Base-by-base conservation (phyloP, 2,888 invertebrate genomes). In the Apamea epomidion region DNA sequence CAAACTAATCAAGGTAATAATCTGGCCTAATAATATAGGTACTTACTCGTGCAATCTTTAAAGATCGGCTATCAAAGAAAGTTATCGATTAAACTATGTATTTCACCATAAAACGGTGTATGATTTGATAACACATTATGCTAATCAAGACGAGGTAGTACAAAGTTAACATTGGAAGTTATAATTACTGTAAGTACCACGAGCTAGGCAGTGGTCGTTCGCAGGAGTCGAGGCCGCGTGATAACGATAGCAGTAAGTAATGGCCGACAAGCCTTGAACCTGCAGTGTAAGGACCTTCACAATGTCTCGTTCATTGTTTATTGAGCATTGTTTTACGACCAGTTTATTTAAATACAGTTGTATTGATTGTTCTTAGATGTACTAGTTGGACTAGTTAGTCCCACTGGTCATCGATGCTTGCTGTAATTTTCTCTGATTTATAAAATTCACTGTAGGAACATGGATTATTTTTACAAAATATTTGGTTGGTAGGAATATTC, bases 191-290 rank as follows among this genome's bases (percentile, higher is more conserved):
- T 62, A 82, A 32, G 54, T 58, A 74, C 74, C 60, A 77, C 74
- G 67, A 86, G 80, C 70, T 85, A 78, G 75, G 85, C 82, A 86
- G 89, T 90, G 90, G 89, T 89, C 88, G 88, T 84, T 78, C 87
- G 84, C 82, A 71, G 67, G 78, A 85, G 81, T 62, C 77, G 85
- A 91, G 92, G 91, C 86, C 88, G 89, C 88, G 89, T 92, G 94
- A 94, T 95, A 94, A 92, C 91, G 94, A 94, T 94, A 95, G 91
- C 90, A 90, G 88, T 92, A 93, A 95, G 91, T 94, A 92, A 94
- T 92, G 91, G 88, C 91, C 91, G 90, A 84, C 92, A 91, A 94
- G 92, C 96, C 96, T 96, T 96, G 96, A 96, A 95, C 96, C 93
- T 93, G 89, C 90, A 90, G 94, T 91, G 93, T 94, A 95, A 95